Base-by-base conservation (phyloP, 2,888 invertebrate species). In the Noctua janthe region DNA sequence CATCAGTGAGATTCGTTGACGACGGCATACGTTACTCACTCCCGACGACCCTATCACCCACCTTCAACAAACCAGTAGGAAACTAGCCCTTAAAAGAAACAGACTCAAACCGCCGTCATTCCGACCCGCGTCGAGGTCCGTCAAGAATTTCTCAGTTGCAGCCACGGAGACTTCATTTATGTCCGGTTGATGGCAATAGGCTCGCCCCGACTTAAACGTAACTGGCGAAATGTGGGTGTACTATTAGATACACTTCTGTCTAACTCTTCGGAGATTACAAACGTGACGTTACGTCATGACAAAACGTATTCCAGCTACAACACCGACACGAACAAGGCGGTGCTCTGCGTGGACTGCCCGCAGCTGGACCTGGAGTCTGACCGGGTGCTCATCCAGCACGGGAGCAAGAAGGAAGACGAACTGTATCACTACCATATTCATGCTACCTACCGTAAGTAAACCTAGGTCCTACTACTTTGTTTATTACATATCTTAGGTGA, bases 391-490 rank as follows among this genome's bases (percentile, higher is more conserved):
- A 90, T 94, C 47, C 95, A 95, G 84, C 96, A 96, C 84, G 17
- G 66, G 4, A 91, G 93, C 0, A 83, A 90, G 47, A 20, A 78
- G 0, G 96, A 96, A 62, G 95, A 95, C 76, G 35, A 71, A 74
- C 0, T 62, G 71, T 96, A 91, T 88, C 81, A 78, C 73, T 96
- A 92, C 87, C 87, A 88, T n/a, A 92, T 93, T 62, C 89, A 88
- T 1, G 94, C 92, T 0, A 83, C 84, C 0, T 96, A 96, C 76
- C 94, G 96, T 96, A 81, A 94, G 96, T 39, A n/a, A 4, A 20
- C 54, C 54, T 54, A 23, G 54, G 7, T 54, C 8, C 54, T 20
- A 54, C 23, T 54, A 54, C 54, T 20, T 54, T 54, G 20, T 54
- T 20, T 51, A 17, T 49, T 15, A 15, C 47, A 17, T 51, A 51